Base-by-base conservation (phyloP, 2,888 invertebrate species). In the Oligia fasciuncula region DNA sequence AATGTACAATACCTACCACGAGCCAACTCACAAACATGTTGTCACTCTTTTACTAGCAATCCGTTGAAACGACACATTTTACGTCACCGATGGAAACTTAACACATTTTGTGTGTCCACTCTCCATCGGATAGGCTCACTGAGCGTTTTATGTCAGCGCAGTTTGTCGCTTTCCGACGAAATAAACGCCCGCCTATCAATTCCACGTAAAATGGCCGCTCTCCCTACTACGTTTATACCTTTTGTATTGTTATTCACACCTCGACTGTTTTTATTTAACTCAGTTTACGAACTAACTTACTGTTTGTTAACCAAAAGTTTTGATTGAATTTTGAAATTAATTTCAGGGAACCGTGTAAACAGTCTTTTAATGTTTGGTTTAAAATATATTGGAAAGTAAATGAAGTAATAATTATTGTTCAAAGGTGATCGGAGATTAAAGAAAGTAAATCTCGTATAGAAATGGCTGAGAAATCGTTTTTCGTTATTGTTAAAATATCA, bases 241-340 rank as follows among this genome's bases (percentile, higher is more conserved):
- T 78, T 83, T 80, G 14, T 76, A 68, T 79, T 81, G 78, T 67
- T 80, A 83, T 80, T 81, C 78, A 84, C 87, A 82, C 83, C 66
- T 80, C 54, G 5, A 40, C 51, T 72, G 74, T 80, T 76, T 86
- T 87, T 78, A 84, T 84, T 73, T 29, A 70, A 75, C 68, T 68
- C 46, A 43, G 40, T 68, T 73, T 29, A 51, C 65, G 6, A 78
- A 77, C 73, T 17, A 83, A 74, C 85, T 71, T 80, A 80, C 57
- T 77, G 81, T 80, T 77, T 74, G 62, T 74, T 77, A 17, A 51
- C 65, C 75, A 68, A 80, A 87, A 79, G 71, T 85, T 85, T 72
- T 79, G 69, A 87, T 83, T 83, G 79, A 73, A 83, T 83, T 83
- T 81, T 67, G 54, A 81, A 81, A 89, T 84, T 83, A 81, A 79